Evolutionary conservation across 2,113 vertebrate genomes (phyloP).

Genomic region (Callionymus lyra): DNA sequence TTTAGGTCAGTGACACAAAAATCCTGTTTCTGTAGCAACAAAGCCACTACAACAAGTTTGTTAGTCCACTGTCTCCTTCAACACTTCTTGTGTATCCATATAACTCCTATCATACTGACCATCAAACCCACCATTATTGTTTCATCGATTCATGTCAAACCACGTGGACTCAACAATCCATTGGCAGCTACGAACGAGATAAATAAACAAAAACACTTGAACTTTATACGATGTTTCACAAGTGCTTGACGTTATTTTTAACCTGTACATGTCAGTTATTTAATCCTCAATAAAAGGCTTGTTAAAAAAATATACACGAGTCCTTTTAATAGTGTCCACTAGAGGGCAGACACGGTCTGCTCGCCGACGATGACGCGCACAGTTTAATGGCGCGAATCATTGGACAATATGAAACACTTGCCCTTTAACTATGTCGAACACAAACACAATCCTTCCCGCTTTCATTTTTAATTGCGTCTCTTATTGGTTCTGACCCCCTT

Average conservation of each 20-base stretch:
- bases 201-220: too few species aligned
- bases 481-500: conserved; percentile 43
- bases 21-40: too few species aligned
- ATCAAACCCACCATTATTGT: too few species aligned
- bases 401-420: conserved; percentile 2
- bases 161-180: background rate
- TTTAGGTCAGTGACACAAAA: too few species aligned
- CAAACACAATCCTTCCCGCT: conserved; percentile 7
- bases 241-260: conserved; percentile 14
- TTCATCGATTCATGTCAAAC: background rate
- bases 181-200: background rate
- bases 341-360: conserved; percentile 5
- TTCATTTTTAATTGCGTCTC: conserved; percentile 34
- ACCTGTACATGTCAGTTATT: too few species aligned
- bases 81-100: too few species aligned
- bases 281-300: conserved; percentile 1
- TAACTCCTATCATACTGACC: too few species aligned
- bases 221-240: conserved; percentile 12
- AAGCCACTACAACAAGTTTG: too few species aligned
- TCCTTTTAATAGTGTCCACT: conserved; percentile 5
- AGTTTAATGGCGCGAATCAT: background rate
- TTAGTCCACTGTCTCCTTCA: too few species aligned
- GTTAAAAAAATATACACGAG: background rate
- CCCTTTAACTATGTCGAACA: conserved; percentile 16
- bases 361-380: background rate